Base-by-base conservation (phyloP, 2,797 vertebrate genomes). In the Acomys russatus region DNA sequence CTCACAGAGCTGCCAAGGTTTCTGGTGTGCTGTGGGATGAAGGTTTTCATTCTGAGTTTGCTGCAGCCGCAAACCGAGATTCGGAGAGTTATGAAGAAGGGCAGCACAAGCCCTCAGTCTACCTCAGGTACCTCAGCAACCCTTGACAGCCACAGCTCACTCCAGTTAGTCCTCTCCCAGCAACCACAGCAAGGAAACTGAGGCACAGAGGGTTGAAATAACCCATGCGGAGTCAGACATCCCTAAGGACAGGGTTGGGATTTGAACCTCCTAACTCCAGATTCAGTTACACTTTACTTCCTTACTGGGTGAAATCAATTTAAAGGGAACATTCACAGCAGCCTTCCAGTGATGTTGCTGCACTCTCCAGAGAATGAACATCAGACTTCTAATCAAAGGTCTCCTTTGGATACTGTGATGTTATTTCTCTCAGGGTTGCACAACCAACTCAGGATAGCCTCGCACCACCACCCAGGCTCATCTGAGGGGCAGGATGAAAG, bases 381-480 rank as follows among this genome's bases (percentile, higher is more conserved):
- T 93, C 33, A 92, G 70, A 92, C 80, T 92, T 93, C 79, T 49
- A 87, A 80, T 66, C 63, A 93, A 97, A 91, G 78, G 38, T 78
- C 23, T 35, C 9, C 11, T 79, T 80, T 94, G 70, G 59, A 79
- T 86, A 56, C 54, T 12, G 44, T 44, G 44, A 0, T 49, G 77
- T 85, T 91, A 88, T 71, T 54, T 10, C 74, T 74, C 51, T 74
- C 73, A 73, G 84, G 54, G 23, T 18, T 66, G 23, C 38, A 30
- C 59, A 63, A 77, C 80, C 35, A 91, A 78, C 28, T 70, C 9
- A 54, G 59, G 73, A 33, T 12, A 2, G 35, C 59, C 59, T 23
- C 33, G 30, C 63, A 30, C 83, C 18, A 20, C 12, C 30, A 18
- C 25, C 30, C 22, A 17, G 33, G 2, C 33, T 44, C 33, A n/a